Conservation (phyloP, 2,888 invertebrate species). For the Drosophila gaucha region DNA sequence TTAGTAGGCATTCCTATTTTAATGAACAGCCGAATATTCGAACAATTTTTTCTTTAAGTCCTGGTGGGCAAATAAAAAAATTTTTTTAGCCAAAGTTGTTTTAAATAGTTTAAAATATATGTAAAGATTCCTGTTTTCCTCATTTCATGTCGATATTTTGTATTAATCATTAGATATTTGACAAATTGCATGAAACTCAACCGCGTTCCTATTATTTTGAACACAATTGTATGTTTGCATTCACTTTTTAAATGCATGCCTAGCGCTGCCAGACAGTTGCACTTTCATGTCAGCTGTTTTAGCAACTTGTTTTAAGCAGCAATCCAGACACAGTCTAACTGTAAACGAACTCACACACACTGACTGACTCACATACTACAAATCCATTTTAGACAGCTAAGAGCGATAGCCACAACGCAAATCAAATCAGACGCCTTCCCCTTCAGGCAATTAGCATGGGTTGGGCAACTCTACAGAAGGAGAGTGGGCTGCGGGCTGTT, state of each 20-base stretch:
- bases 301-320: constrained; percentile 14
- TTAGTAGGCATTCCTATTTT: no score
- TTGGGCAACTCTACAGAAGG: constrained; percentile 28
- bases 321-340: constrained; percentile 15
- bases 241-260: constrained; percentile 55
- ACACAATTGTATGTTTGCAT: constrained; percentile 41
- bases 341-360: constrained; percentile 12
- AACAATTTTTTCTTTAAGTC: no score
- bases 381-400: constrained; percentile 30
- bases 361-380: background rate
- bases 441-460: constrained; percentile 36
- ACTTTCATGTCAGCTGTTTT: constrained; percentile 51
- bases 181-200: no score
- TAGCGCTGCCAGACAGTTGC: constrained; percentile 67
- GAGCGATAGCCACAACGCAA: constrained; percentile 26
- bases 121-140: no score
- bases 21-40: no score
- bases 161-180: no score
- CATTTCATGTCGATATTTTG: no score
- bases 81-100: no score
- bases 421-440: constrained; percentile 21
- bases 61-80: no score
- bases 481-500: constrained; percentile 21
- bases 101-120: no score
- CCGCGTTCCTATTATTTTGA: no score